A percentile compares a stretch with the other conserved stretches of the same genome.
phyloP scores from a whole-genome alignment of 2,113 vertebrate species.

The Crocuta crocuta region DNA sequence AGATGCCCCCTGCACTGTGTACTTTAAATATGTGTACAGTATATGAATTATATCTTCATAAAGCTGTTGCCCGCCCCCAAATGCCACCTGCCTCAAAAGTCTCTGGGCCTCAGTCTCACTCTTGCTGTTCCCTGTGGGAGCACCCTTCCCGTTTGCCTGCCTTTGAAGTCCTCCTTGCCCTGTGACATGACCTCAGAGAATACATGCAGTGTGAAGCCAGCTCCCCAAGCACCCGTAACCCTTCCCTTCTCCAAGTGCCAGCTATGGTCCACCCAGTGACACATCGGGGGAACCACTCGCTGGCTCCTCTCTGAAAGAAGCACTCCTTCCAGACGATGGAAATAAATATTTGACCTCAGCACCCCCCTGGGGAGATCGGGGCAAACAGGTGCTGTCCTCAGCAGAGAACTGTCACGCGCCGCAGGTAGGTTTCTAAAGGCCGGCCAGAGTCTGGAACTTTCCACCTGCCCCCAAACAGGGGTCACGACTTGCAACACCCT shows the following conservation, averaged over 20 bases:
- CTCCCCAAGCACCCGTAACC: background rate
- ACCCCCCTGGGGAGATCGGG: background rate
- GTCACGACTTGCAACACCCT: background rate
- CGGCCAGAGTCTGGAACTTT: background rate
- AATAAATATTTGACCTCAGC: background rate
- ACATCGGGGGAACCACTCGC: background rate
- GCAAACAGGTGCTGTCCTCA: background rate
- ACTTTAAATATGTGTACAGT: rapidly evolving
- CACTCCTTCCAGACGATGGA: rapidly evolving
- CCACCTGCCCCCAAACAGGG: background rate
- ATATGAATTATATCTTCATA: background rate
- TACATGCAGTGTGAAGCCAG: rapidly evolving
- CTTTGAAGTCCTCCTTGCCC: background rate
- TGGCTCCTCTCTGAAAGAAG: background rate
- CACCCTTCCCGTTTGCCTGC: background rate
- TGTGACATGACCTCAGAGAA: background rate
- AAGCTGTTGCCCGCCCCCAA: background rate
- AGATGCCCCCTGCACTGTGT: no score
- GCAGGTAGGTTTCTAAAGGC: background rate
- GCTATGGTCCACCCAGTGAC: background rate
- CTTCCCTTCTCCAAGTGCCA: background rate
- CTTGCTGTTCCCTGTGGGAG: background rate
- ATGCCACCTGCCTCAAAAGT: background rate
- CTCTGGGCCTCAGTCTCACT: background rate
- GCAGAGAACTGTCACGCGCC: background rate